Percentiles rank a stretch among this genome's conserved stretches.
These are phyloP conservation scores for Girardinus metallicus DNA, from an alignment of 2,797 vertebrate genomes.

Conservation along the genomic window DNA sequence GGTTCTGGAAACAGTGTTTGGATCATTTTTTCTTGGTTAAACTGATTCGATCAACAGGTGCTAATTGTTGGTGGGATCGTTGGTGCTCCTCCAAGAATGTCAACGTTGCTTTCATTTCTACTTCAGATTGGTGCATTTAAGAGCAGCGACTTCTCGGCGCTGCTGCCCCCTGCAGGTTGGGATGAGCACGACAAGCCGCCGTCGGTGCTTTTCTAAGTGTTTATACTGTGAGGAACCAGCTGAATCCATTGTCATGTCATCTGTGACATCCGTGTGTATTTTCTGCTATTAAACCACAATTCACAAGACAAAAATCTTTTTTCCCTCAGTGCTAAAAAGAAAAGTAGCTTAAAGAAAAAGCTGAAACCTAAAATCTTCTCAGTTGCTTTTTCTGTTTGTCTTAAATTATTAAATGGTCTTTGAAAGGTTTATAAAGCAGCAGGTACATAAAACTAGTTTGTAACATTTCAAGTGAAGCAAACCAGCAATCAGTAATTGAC, in stretches of 20 bases:
- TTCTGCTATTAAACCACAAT: constrained; percentile 11
- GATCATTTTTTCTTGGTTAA: constrained; percentile 19
- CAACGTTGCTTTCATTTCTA: constrained; percentile 3
- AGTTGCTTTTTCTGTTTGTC: not conserved
- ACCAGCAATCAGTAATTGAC: not conserved
- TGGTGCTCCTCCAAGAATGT: constrained; percentile 57
- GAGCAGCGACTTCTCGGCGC: constrained; percentile 13
- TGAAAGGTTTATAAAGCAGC: not conserved
- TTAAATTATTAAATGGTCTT: not conserved
- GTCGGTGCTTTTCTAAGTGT: constrained; percentile 44
- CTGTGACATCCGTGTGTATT: constrained; percentile 29
- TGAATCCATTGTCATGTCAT: constrained; percentile 26
- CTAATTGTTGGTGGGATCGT: constrained; percentile 33
- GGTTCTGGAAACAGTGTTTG: constrained; percentile 1
- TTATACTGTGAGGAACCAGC: constrained; percentile 37
- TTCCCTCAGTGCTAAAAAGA: not conserved
- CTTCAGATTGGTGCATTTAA: constrained; percentile 25
- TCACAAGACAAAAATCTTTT: not conserved
- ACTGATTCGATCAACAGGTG: constrained; percentile 45
- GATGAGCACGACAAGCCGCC: constrained; percentile 30
- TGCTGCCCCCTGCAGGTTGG: constrained; percentile 46
- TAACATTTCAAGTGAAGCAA: not conserved
- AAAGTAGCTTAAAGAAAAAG: not conserved
- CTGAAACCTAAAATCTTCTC: not conserved
- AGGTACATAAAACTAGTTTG: not conserved